These are phyloP conservation scores for Aurelia aurita complex sp. Pacific DNA, from an alignment of 30 jellyfish, hydroid and myxozoan genomes.

Conservation along the genomic window DNA sequence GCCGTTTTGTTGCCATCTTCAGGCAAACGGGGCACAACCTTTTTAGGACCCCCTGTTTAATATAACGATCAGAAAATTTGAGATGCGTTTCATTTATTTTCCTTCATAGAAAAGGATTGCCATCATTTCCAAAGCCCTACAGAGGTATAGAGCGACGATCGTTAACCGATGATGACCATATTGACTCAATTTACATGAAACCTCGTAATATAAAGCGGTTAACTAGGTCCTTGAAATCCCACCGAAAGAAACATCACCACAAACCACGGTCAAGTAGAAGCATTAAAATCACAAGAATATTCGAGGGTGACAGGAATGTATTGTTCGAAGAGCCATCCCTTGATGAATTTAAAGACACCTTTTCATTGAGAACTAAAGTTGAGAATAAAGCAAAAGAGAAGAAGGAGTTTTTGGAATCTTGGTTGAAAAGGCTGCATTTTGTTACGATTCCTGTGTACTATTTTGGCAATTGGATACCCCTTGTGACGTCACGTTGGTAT, in stretches of 20 bases:
- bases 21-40: no score
- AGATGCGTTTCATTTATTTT: background rate
- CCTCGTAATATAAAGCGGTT: background rate
- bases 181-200: background rate
- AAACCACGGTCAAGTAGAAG: constrained; percentile 1
- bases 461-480: constrained; percentile 95
- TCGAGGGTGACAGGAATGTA: background rate
- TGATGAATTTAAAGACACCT: constrained; percentile 6
- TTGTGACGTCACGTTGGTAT: constrained; percentile 95
- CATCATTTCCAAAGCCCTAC: constrained; percentile 47
- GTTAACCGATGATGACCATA: constrained; percentile 19
- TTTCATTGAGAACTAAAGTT: constrained; percentile 6
- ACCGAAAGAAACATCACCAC: background rate
- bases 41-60: no score
- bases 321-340: background rate
- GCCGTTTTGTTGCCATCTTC: no score
- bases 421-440: constrained; percentile 92
- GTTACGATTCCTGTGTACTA: constrained; percentile 82
- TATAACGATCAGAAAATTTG: no score
- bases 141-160: constrained; percentile 65
- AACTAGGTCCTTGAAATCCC: background rate
- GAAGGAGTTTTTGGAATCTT: constrained; percentile 34
- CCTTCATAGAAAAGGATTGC: background rate
- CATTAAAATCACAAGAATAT: background rate
- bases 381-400: constrained; percentile 18